Base-by-base conservation (phyloP, 2,888 invertebrate genomes). In the Meganola albula region DNA sequence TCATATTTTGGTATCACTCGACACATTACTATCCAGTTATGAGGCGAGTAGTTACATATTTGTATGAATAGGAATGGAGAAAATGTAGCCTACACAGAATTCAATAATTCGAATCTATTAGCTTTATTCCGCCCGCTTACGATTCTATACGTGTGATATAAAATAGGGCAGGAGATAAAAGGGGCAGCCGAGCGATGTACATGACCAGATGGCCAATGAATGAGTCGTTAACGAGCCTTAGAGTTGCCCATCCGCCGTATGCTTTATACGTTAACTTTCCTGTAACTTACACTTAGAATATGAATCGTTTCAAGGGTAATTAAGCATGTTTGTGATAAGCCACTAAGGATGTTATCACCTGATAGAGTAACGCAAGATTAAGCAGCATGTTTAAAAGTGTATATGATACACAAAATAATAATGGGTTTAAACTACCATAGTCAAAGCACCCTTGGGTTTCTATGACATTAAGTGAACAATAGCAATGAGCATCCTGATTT, bases 171-270 rank as follows among this genome's bases (percentile, higher is more conserved):
- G 36, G 55, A 57, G 54, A 60, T 58, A 53, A 48, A 51, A 55
- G 55, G 58, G 56, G 59, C 50, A 56, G 59, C 60, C 58, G 58
- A 44, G 37, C 52, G 53, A 41, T 51, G 53, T 57, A 55, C 59
- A 56, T 56, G 59, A 46, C 71, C 78, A 80, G 74, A 79, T 80
- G 79, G 76, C 68, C 53, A 64, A 68, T 74, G 76, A 79, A 74
- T 77, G 74, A 72, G 61, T 63, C 69, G 73, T 73, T 78, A 79
- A 78, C 71, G 68, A 68, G 58, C 49, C 48, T 47, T 39, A 36
- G 41, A 44, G 45, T 46, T 46, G 38, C 35, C 40, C 20, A 20
- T 20, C 36, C 40, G 38, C 43, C 31, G 13, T 16, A 33, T 27
- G 10, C 16, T 47, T 37, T 44, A 36, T 31, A 37, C 40, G n/a